Conservation (phyloP, 2,797 vertebrate genomes). For the Muraenolepis orangiensis region DNA sequence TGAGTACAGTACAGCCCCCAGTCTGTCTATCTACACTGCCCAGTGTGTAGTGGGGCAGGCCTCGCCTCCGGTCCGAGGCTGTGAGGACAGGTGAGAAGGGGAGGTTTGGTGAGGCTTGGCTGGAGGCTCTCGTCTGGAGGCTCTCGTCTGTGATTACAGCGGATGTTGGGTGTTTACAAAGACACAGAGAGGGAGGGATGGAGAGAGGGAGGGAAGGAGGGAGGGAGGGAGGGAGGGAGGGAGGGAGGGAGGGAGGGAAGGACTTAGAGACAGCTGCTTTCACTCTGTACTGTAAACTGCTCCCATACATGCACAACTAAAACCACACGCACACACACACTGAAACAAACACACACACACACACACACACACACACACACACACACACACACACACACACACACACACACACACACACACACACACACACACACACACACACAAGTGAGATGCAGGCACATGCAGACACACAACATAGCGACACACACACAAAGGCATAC, state of each 20-base stretch:
- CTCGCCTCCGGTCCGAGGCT: not conserved
- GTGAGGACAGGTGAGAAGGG: slow-evolving; percentile 30
- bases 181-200: slow-evolving; percentile 41
- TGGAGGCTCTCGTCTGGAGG: slow-evolving; percentile 59
- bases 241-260: slow-evolving; percentile 18
- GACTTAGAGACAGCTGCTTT: slow-evolving; percentile 68
- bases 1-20: too few species aligned
- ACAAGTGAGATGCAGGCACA: slow-evolving; percentile 4
- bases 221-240: slow-evolving; percentile 21
- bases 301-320: slow-evolving; percentile 29
- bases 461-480: slow-evolving; percentile 37
- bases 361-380: slow-evolving; percentile 13
- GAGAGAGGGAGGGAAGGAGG: slow-evolving; percentile 21
- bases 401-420: slow-evolving; percentile 35
- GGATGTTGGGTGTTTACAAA: slow-evolving; percentile 71
- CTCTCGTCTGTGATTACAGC: slow-evolving; percentile 70
- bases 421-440: slow-evolving; percentile 7
- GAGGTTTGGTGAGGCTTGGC: slow-evolving; percentile 40
- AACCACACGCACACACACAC: slow-evolving; percentile 22
- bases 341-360: slow-evolving; percentile 26
- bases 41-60: too few species aligned
- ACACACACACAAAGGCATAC: slow-evolving; percentile 23
- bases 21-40: too few species aligned
- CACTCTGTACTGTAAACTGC: slow-evolving; percentile 70
- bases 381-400: slow-evolving; percentile 4